Percentiles rank a stretch among this genome's conserved stretches.
Evolutionary conservation across 1,140 invertebrate genomes (phyloP).

Genomic region (Atta texana): DNA sequence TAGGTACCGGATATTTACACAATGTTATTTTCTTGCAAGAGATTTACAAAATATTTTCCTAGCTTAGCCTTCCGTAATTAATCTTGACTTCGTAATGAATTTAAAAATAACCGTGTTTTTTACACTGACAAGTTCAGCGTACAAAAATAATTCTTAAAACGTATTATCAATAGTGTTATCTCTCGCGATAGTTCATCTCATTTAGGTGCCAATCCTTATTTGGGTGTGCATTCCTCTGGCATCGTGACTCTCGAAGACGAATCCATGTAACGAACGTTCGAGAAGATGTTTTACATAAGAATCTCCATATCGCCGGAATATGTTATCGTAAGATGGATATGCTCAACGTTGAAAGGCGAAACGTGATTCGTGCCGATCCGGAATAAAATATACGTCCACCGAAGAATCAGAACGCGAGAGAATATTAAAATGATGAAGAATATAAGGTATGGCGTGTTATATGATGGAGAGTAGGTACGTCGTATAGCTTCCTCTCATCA

Average conservation of each 20-base stretch:
- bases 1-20: not conserved
- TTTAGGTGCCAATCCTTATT: constrained; percentile 31
- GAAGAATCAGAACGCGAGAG: constrained; percentile 34
- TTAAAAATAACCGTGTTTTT: not conserved
- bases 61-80: not conserved
- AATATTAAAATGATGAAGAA: constrained; percentile 41
- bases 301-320: constrained; percentile 67
- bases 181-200: constrained; percentile 30
- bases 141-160: not conserved
- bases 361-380: constrained; percentile 42
- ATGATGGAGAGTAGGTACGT: no score
- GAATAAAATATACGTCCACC: constrained; percentile 32
- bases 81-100: not conserved
- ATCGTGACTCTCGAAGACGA: constrained; percentile 52
- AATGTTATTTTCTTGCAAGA: not conserved
- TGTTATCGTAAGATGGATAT: constrained; percentile 59
- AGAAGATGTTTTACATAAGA: constrained; percentile 69
- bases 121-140: not conserved
- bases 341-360: constrained; percentile 55
- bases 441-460: no score
- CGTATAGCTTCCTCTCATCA: not conserved
- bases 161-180: not conserved
- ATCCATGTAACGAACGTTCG: constrained; percentile 72
- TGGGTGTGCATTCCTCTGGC: not conserved
- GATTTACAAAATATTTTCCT: not conserved